These are phyloP conservation scores for Herminia tarsipennalis DNA, from an alignment of 2,888 invertebrate genomes.

Conservation along the genomic window DNA sequence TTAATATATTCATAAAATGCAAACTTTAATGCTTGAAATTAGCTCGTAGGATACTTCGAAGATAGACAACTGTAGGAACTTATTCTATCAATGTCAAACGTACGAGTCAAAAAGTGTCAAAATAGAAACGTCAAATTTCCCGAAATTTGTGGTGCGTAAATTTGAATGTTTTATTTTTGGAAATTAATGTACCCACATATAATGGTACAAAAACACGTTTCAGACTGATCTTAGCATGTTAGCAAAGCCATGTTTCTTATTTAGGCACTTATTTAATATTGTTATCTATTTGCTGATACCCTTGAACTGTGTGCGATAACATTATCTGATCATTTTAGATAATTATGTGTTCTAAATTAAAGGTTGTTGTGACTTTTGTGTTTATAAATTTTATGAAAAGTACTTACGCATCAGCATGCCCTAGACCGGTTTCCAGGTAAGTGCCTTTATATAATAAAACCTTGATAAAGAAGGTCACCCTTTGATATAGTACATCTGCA, in stretches of 20 bases:
- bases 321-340: slow-evolving; percentile 5
- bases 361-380: neutral
- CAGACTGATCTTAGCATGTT: too few relatives aligned
- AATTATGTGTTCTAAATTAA: neutral
- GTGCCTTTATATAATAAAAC: slow-evolving; percentile 26
- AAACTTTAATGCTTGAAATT: too few relatives aligned
- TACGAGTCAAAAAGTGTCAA: neutral
- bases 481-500: neutral
- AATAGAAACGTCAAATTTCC: slow-evolving; percentile 12
- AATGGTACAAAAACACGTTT: too few relatives aligned
- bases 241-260: too few relatives aligned
- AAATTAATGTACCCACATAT: too few relatives aligned
- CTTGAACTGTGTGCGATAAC: slow-evolving; percentile 23
- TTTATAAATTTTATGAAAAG: slow-evolving; percentile 1
- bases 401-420: neutral
- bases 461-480: slow-evolving; percentile 29
- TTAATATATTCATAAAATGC: too few relatives aligned
- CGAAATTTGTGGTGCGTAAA: slow-evolving; percentile 23
- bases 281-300: slow-evolving; percentile 16
- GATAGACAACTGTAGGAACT: too few relatives aligned
- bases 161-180: too few relatives aligned
- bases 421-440: slow-evolving; percentile 17
- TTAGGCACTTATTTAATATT: too few relatives aligned
- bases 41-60: too few relatives aligned
- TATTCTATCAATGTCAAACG: too few relatives aligned